Base-by-base conservation (phyloP, 2,113 vertebrate species). In the Kryptolebias marmoratus region DNA sequence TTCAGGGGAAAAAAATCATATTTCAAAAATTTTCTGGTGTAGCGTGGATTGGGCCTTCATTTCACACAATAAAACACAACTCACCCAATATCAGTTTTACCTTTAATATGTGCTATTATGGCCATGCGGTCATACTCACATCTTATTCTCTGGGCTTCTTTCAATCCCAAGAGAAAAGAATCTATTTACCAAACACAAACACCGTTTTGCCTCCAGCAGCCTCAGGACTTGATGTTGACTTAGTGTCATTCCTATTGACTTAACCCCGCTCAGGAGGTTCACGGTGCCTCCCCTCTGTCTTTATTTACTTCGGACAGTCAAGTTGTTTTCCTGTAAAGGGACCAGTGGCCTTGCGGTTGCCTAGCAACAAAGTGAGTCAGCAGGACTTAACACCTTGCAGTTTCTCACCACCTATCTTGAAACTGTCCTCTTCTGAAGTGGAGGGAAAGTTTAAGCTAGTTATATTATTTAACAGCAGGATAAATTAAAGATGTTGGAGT, bases 341-440 rank as follows among this genome's bases (percentile, higher is more conserved):
- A 15, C 61, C 66, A 7, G 77, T 86, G 86, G 81, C 87, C 71
- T 77, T 52, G 58, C 55, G 63, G 93, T 95, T 96, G 93, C 95
- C 62, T 93, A 87, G 94, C 90, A 95, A 95, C 94, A 86, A 71
- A 45, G 82, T 89, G 83, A 84, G 59, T 89, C 85, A 83, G 28
- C 14, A 81, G 86, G 69, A 91, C 93, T 85, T 63, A 75, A 73
- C 80, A 73, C 27, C n/a, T 73, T 39, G 54, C 64, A 67, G 50
- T 49, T 68, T 74, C 58, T 73, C 54, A 64, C 55, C 13, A 10
- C 56, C 71, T 74, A 68, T 59, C 64, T 79, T 68, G 66, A 85
- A 79, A 82, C 54, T 31, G 42, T 77, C 57, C 70, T 52, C 52
- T 54, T 74, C 45, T 57, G 60, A 73, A 2, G 31, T 57, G 64